Percentiles rank a stretch among this genome's conserved stretches.
These are phyloP conservation scores for Athene noctua DNA, from an alignment of 2,113 vertebrate species.

Conservation along the genomic window DNA sequence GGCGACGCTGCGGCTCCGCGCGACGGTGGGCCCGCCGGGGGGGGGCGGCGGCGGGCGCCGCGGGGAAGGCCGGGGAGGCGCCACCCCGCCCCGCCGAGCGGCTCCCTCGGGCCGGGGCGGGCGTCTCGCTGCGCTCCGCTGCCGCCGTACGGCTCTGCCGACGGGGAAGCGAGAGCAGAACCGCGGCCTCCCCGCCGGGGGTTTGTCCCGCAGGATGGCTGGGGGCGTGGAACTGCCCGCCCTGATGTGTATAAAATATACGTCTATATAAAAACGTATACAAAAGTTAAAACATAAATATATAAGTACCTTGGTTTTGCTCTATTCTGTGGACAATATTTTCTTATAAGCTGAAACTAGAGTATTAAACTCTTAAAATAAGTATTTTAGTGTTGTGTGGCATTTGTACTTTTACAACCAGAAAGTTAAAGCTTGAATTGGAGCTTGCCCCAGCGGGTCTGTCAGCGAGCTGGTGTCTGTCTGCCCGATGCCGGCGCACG, in stretches of 20 bases:
- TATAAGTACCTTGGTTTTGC: rapidly evolving
- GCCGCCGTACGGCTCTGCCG: too few species aligned
- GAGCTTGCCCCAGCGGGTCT: not conserved
- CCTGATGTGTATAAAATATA: rapidly evolving
- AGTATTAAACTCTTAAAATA: not conserved
- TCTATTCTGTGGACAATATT: rapidly evolving
- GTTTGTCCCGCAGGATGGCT: not conserved
- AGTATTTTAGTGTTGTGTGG: rapidly evolving
- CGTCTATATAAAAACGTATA: rapidly evolving
- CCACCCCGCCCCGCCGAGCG: not conserved
- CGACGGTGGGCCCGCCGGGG: not conserved
- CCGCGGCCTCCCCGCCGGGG: too few species aligned
- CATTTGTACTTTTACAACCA: not conserved
- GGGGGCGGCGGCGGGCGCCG: not conserved
- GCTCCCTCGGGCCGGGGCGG: too few species aligned
- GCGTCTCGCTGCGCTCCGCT: too few species aligned
- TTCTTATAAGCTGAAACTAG: not conserved
- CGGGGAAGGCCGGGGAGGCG: not conserved
- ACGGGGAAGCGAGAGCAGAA: too few species aligned
- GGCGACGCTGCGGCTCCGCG: not conserved
- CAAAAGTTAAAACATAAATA: too few species aligned
- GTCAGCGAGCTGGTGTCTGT: too few species aligned
- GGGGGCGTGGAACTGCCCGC: rapidly evolving
- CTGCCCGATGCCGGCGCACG: rapidly evolving
- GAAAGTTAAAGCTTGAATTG: not conserved